Conservation (phyloP, 2,797 vertebrate genomes). For the Tadarida brasiliensis region DNA sequence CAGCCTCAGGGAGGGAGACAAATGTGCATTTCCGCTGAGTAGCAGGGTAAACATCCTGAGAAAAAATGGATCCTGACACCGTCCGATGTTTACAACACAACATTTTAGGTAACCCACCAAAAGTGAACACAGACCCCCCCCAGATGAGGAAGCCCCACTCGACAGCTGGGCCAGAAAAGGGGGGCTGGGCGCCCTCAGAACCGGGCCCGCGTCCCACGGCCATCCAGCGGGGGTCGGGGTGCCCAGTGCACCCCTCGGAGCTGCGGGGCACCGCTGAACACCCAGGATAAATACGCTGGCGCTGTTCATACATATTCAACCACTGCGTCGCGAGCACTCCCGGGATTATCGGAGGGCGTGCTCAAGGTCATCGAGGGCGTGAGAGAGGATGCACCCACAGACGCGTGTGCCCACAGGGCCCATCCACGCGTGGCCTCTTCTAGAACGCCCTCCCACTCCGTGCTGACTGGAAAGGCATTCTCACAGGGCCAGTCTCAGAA, state of each 20-base stretch:
- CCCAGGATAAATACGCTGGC: slow-evolving; percentile 38
- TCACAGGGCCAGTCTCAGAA: neutral
- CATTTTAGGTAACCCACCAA: neutral
- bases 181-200: fast-evolving
- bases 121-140: neutral
- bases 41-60: neutral
- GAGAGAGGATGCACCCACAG: neutral
- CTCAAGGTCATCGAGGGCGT: slow-evolving; percentile 55
- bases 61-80: slow-evolving; percentile 5
- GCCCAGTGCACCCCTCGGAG: slow-evolving; percentile 14
- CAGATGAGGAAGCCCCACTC: neutral
- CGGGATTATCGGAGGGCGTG: slow-evolving; percentile 37
- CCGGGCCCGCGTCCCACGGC: fast-evolving
- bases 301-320: slow-evolving; percentile 67
- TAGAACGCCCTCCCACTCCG: neutral
- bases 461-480: neutral
- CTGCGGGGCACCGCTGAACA: slow-evolving; percentile 41
- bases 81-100: neutral
- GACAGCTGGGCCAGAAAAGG: neutral
- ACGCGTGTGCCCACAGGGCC: neutral
- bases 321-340: slow-evolving; percentile 65
- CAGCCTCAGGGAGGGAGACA: neutral
- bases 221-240: neutral
- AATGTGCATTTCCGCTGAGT: slow-evolving; percentile 62
- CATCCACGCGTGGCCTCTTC: neutral